Evolutionary conservation across 2,797 vertebrate genomes (phyloP), one percentile per base, ranked within the genome.

Genomic region (Ctenochaetus hawaiiensis): DNA sequence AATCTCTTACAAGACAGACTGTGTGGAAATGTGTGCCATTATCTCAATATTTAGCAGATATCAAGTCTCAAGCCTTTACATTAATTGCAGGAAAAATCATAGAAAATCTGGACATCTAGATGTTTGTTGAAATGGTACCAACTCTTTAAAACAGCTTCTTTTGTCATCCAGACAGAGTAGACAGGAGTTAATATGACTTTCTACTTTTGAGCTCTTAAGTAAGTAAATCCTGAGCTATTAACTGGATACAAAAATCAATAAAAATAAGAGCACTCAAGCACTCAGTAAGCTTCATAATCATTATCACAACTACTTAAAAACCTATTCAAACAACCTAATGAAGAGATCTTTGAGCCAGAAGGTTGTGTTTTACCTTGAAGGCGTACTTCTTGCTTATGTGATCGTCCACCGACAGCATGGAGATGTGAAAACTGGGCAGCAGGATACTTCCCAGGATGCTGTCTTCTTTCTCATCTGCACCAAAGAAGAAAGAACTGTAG

Each of bases 381-480:
- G 97, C 97, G 0, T 97, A 98, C 88, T 97, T 98, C 83, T 96
- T 97, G 88, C 96, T 98, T 75, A 99, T 97, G 74, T 99, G 98
- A 83, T 99, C 98, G 9, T 99, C 98, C 47, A 97, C 96, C 3
- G 96, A 96, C 78, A 99, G 85, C 94, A 97, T 87, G 2, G 97
- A 97, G 84, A 99, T 95, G 84, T 98, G 96, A 72, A 99, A 99
- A 78, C 98, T 99, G 1, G 98, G 98, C 41, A 99, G 89, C 1
- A 99, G 95, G 58, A 99, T 99, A 79, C 98, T 99, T 67, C 98
- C 98, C 49, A 99, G 89, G 60, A 99, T 97, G 23, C 92, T 97
- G 62, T 99, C 98, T 80, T 99, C 98, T 49, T 99, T 99, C 17
- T 99, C 98, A 95, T 99, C 98, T 99, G 90, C 22, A 82, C 16